phyloP scores from a whole-genome alignment of 1,140 invertebrate species.

The Pseudomyrmex pallidus region DNA sequence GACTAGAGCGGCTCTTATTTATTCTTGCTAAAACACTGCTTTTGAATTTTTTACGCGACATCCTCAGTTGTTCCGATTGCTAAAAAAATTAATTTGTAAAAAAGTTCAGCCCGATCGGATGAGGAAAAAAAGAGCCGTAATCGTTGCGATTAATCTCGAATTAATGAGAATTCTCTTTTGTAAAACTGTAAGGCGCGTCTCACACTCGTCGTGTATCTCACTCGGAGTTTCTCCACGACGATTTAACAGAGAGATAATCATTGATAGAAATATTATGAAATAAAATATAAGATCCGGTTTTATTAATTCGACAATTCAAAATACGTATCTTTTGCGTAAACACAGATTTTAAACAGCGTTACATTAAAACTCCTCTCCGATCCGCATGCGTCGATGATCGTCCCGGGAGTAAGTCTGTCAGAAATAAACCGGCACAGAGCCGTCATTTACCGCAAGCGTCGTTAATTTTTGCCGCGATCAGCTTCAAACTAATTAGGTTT shows the following conservation, averaged over 20 bases:
- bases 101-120: no score
- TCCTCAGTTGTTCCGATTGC: no score
- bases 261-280: neutral
- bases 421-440: conserved; percentile 31
- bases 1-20: no score
- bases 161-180: no score
- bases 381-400: neutral
- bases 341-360: neutral
- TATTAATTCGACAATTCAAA: neutral
- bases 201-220: neutral
- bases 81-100: no score
- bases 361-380: neutral
- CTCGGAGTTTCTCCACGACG: neutral
- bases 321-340: no score
- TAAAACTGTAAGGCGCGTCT: neutral
- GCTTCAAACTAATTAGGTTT: conserved; percentile 18
- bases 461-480: conserved; percentile 17
- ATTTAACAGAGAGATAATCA: neutral
- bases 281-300: neutral
- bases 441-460: conserved; percentile 6
- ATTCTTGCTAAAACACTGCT: no score
- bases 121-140: no score
- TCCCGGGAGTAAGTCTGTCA: conserved; percentile 10
- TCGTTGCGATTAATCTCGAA: no score
- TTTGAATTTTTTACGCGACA: no score